These are phyloP conservation scores for Chiroxiphia lanceolata DNA, from an alignment of 2,797 vertebrate species.

Conservation along the genomic window DNA sequence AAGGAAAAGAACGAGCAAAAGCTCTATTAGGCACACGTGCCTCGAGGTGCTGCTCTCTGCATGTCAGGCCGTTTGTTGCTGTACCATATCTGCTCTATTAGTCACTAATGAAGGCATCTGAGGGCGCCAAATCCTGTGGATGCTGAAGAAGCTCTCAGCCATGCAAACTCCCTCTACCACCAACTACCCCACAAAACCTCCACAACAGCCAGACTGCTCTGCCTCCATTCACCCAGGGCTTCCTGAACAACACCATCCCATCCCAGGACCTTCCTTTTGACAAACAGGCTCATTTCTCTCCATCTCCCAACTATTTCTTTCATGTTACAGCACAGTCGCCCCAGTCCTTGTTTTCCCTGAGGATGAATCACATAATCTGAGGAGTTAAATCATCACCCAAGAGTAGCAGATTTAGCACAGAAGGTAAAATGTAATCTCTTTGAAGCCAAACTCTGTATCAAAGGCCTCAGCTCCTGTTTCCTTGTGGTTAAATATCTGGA, in stretches of 20 bases:
- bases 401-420: slow-evolving; percentile 35
- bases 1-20: not conserved
- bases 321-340: not conserved
- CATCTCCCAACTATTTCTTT: not conserved
- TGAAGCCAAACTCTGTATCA: slow-evolving; percentile 12
- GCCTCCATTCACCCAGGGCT: not conserved
- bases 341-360: not conserved
- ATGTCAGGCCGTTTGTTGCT: fast-evolving
- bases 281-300: not conserved
- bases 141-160: not conserved
- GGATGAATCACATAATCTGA: slow-evolving; percentile 29
- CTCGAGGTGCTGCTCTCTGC: not conserved
- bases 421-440: slow-evolving; percentile 35
- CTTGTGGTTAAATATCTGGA: slow-evolving; percentile 32
- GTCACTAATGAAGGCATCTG: not conserved
- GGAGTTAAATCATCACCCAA: slow-evolving; percentile 34
- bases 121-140: not conserved
- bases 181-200: not conserved
- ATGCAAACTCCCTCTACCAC: not conserved
- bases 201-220: not conserved
- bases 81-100: not conserved
- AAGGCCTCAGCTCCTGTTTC: slow-evolving; percentile 27
- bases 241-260: not conserved
- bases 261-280: not conserved
- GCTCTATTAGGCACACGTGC: fast-evolving